Conservation (phyloP, 35 echinoderm and acorn worm species). For the Patiria miniata region DNA sequence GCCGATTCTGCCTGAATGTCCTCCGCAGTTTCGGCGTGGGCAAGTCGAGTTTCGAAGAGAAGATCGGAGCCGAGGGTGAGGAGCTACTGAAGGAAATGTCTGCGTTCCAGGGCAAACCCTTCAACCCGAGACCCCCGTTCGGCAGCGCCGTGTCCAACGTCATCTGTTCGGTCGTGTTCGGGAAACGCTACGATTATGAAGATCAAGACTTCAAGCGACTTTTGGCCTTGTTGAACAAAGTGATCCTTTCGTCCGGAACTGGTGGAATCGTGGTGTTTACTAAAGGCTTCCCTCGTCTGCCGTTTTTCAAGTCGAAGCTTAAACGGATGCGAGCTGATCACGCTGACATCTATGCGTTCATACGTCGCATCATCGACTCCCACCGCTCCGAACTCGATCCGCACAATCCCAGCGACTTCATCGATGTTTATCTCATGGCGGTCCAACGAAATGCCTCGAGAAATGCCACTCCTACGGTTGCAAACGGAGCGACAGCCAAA, state of each 20-base stretch:
- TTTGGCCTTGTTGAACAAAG: neutral
- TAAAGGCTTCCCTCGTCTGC: neutral
- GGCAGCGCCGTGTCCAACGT: slow-evolving; percentile 53
- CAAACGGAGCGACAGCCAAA: neutral
- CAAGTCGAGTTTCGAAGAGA: slow-evolving; percentile 68
- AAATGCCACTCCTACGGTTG: too few species aligned
- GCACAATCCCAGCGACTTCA: neutral
- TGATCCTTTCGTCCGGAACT: too few species aligned
- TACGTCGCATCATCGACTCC: neutral
- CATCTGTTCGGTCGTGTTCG: slow-evolving; percentile 50
- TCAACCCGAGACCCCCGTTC: slow-evolving; percentile 36
- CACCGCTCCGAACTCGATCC: neutral
- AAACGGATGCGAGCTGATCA: too few species aligned
- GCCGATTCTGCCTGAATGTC: slow-evolving; percentile 57
- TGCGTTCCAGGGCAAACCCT: neutral
- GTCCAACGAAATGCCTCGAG: neutral
- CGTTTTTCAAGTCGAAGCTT: neutral
- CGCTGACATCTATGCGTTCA: neutral
- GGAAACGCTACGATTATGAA: slow-evolving; percentile 59
- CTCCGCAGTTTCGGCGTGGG: slow-evolving; percentile 82
- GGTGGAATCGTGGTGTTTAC: too few species aligned
- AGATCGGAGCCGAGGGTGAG: slow-evolving; percentile 53
- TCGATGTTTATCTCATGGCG: slow-evolving; percentile 18
- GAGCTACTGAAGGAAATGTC: slow-evolving; percentile 26
- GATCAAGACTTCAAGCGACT: slow-evolving; percentile 20